Base-by-base conservation (phyloP, 2,888 invertebrate species). In the Spodoptera picta region DNA sequence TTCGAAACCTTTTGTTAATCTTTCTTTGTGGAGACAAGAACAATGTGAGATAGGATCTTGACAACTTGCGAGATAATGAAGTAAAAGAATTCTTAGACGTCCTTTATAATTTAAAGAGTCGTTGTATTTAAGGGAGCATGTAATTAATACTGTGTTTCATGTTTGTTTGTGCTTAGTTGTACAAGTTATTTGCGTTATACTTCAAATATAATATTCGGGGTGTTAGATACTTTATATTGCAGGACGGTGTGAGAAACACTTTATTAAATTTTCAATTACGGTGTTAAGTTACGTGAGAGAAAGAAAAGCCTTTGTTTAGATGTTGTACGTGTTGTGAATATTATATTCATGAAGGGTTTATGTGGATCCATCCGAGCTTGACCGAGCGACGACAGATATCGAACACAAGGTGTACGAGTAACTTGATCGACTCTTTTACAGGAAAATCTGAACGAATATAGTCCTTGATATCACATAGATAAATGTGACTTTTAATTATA, bases 201-300 rank as follows among this genome's bases (percentile, higher is more conserved):
- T 69, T 66, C 54, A 62, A 60, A 60, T 60, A 36, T 64, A 70
- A 77, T 71, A 67, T 71, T 72, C 43, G 64, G 55, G 58, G 50
- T 58, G 69, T 65, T 71, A 53, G 56, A 60, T 53, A 65, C 69
- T 77, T 83, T 68, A 75, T 70, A 73, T 77, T 60, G 69, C 60
- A 58, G 73, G 60, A 60, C 51, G 60, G 55, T 68, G 60, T 60
- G 62, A 74, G 43, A 65, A 81, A 77, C 73, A 78, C 79, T 82
- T 83, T 84, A 88, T 88, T 86, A 85, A 86, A 86, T 85, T 87
- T 83, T 83, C 79, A 84, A 83, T 87, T 81, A 82, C 75, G 65
- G 60, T 65, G 75, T 71, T 73, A 71, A 70, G 76, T 71, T 77
- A 69, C 61, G 67, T 72, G 64, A 48, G 69, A 66, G 60, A 69